These are phyloP conservation scores for Pollicipes pollicipes DNA, from an alignment of 1,140 invertebrate species.

Conservation along the genomic window DNA sequence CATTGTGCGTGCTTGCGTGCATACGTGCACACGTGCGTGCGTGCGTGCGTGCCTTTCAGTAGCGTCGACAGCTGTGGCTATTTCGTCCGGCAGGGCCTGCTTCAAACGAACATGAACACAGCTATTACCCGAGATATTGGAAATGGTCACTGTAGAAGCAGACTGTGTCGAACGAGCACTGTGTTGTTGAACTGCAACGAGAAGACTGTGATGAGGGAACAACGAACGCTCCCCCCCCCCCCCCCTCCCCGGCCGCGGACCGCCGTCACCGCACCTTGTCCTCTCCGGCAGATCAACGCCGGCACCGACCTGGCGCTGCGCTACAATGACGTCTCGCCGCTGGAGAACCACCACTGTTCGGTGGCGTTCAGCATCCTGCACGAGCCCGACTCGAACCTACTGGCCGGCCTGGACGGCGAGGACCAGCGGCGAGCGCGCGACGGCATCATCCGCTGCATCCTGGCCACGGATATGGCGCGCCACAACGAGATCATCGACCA, in stretches of 20 bases:
- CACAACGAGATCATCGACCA: conserved; percentile 68
- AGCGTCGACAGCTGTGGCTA: too few species aligned
- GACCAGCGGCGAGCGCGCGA: conserved; percentile 28
- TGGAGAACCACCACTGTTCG: conserved; percentile 78
- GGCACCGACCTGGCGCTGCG: conserved; percentile 63
- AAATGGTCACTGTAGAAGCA: too few species aligned
- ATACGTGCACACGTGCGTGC: too few species aligned
- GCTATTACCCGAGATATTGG: too few species aligned
- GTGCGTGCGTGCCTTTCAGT: too few species aligned
- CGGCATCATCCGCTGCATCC: conserved; percentile 64
- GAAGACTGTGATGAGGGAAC: too few species aligned
- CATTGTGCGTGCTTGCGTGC: background rate
- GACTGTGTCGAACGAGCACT: too few species aligned
- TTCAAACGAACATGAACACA: too few species aligned
- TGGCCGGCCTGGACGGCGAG: conserved; percentile 25
- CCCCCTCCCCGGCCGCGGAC: too few species aligned
- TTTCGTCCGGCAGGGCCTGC: too few species aligned
- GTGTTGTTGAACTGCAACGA: too few species aligned
- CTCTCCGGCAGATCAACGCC: conserved; percentile 49
- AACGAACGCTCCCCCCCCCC: too few species aligned
- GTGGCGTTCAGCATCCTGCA: conserved; percentile 65
- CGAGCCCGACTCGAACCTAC: conserved; percentile 52
- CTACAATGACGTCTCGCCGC: conserved; percentile 73
- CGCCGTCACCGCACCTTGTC: background rate
- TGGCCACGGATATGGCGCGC: conserved; percentile 71